Evolutionary conservation across 2,113 vertebrate species (phyloP).

Genomic region (Talpa occidentalis): DNA sequence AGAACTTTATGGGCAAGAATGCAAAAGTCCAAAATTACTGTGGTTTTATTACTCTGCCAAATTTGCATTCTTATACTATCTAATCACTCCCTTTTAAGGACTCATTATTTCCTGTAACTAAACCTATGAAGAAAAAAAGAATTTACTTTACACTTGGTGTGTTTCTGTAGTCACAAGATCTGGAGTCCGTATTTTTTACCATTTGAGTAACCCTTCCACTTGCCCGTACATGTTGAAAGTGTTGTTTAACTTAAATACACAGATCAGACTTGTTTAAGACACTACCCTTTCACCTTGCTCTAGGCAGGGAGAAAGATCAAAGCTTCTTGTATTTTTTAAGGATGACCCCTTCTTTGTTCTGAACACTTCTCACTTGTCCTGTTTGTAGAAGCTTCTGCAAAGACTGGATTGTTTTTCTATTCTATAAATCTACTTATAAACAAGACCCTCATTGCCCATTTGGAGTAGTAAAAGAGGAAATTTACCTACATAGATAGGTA

Average conservation of each 20-base stretch:
- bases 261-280: constrained; percentile 74
- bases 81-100: constrained; percentile 1
- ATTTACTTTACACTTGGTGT: constrained; percentile 15
- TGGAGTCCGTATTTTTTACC: not conserved
- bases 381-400: constrained; percentile 49
- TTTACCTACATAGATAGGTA: not conserved
- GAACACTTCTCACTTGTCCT: constrained; percentile 38
- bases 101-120: constrained; percentile 14
- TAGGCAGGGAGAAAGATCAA: constrained; percentile 79
- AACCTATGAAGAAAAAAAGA: not conserved
- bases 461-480: not conserved
- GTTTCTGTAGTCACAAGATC: constrained; percentile 39
- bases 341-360: constrained; percentile 61
- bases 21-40: not conserved
- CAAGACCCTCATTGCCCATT: not conserved
- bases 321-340: constrained; percentile 69
- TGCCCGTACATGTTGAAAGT: constrained; percentile 67
- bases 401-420: constrained; percentile 20
- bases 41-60: constrained; percentile 22
- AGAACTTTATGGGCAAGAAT: constrained; percentile 10
- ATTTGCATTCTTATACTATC: not conserved
- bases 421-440: constrained; percentile 54
- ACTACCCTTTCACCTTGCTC: constrained; percentile 70
- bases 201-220: constrained; percentile 29
- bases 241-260: constrained; percentile 72